Base-by-base conservation (phyloP, 2,113 vertebrate genomes). In the Muntiacus muntjak region DNA sequence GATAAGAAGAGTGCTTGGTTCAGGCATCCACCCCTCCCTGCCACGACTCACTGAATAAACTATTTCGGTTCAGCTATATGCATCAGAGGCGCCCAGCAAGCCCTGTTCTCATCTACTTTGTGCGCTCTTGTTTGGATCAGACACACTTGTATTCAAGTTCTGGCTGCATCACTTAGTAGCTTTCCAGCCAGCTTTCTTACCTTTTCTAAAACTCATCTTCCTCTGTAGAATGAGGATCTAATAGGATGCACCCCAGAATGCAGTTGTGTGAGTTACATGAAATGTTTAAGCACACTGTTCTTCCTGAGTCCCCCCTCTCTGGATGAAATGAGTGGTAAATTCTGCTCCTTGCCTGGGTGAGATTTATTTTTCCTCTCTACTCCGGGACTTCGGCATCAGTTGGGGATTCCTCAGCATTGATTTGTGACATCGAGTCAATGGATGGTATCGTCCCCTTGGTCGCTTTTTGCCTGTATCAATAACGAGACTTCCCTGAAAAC, bases 351-450 rank as follows among this genome's bases (percentile, higher is more conserved):
- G 55, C 19, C 47, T 45, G 45, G 81, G 23, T 83, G 78, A 93
- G 45, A 89, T 93, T 96, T 96, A 64, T 84, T 96, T 97, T 76
- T n/a, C 45, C 79, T 26, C 11, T 88, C 87, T 84, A 21, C 33
- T 74, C 50, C 62, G 64, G 74, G 76, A 74, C n/a, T 30, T 84
- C 58, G 78, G 36, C 52, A 52, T 62, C 82, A 67, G 33, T 74
- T 17, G 92, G 47, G 54, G 54, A 67, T 91, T 90, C 67, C 55
- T 86, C 55, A 82, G 12, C 67, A 86, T 60, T 67, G 82, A 71
- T 71, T 62, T 62, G 67, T 6, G 10, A 23, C 19, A 12, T 74
- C 19, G 40, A 74, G 67, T 74, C 67, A 71, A 40, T 71, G 67
- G n/a, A 74, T 74, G n/a, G 67, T 40, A 23, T 7, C 23, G 5